Evolutionary conservation across 2,113 vertebrate species (phyloP), one percentile per base, ranked within the genome.

Genomic region (Rhegmatorhina hoffmannsi): DNA sequence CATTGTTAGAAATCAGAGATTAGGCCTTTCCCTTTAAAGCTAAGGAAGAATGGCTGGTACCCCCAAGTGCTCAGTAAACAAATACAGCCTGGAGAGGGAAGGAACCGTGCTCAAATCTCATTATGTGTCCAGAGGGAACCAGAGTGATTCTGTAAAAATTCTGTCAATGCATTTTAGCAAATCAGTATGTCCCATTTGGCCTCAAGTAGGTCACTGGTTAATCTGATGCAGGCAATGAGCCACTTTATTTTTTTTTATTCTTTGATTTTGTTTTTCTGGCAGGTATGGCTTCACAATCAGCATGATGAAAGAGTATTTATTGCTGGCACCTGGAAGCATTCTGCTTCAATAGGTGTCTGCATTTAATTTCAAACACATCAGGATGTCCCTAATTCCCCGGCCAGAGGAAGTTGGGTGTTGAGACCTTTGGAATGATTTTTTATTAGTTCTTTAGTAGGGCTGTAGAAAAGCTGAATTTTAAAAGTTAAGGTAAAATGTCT

Each of bases 231-330:
- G 73, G 80, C 64, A 87, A 67, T 46, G 68, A 94, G 52, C 68
- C 59, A 26, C 68, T 95, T 76, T 4, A 70, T 66, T 83, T 55
- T 86, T 84, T 68, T 84, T 81, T 77, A 55, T 78, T 47, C 56
- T 93, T 94, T 89, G 80, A 68, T 94, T 93, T 84, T 90, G 56
- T 56, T 94, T 56, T 92, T 94, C 89, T 84, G 81, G 84, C 38
- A 56, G 64, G 50, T 72, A 63, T 28, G 38, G 38, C 29, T 94
- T 89, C 87, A 79, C 69, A 95, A 64, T 34, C 52, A 87, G 77
- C 68, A 44, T 50, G 89, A 89, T 81, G 52, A 87, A 84, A 91
- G 86, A 40, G 29, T 81, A 40, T 94, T 93, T 94, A 72, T 33
- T 90, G 66, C 60, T 63, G 77, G 86, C 56, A 94, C 40, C 85